Conservation (phyloP, 92 coral and sea anemone genomes). For the Bergia sp. region DNA sequence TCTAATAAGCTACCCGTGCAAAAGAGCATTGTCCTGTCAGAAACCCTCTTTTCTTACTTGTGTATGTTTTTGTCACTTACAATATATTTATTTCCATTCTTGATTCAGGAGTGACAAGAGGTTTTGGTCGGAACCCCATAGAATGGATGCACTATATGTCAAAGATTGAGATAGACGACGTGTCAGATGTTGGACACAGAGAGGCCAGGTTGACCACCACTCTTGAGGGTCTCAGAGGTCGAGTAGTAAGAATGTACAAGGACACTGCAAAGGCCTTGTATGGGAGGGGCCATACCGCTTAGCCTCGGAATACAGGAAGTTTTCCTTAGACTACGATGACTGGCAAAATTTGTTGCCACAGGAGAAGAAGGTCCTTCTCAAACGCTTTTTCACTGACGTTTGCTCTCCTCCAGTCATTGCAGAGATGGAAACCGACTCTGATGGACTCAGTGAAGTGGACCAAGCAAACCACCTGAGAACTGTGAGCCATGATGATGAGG, state of each 20-base stretch:
- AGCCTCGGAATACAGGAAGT: constrained; percentile 20
- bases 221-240: constrained; percentile 33
- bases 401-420: constrained; percentile 28
- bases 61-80: constrained; percentile 19
- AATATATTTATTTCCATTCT: neutral
- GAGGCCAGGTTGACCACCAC: constrained; percentile 49
- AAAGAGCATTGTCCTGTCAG: neutral
- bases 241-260: constrained; percentile 41
- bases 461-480: neutral
- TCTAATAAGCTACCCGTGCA: constrained; percentile 9
- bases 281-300: constrained; percentile 62
- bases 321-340: constrained; percentile 29
- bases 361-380: constrained; percentile 23
- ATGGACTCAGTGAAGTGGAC: constrained; percentile 4
- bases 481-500: constrained; percentile 3
- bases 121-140: constrained; percentile 59
- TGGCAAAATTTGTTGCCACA: constrained; percentile 50
- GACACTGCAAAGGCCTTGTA: constrained; percentile 59
- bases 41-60: constrained; percentile 16
- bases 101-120: constrained; percentile 38
- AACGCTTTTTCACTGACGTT: constrained; percentile 47
- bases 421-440: constrained; percentile 22
- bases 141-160: constrained; percentile 56
- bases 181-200: constrained; percentile 41
- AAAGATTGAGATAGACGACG: constrained; percentile 53